phyloP scores from a whole-genome alignment of 2,797 vertebrate species.

The Enteromius radiatus region DNA sequence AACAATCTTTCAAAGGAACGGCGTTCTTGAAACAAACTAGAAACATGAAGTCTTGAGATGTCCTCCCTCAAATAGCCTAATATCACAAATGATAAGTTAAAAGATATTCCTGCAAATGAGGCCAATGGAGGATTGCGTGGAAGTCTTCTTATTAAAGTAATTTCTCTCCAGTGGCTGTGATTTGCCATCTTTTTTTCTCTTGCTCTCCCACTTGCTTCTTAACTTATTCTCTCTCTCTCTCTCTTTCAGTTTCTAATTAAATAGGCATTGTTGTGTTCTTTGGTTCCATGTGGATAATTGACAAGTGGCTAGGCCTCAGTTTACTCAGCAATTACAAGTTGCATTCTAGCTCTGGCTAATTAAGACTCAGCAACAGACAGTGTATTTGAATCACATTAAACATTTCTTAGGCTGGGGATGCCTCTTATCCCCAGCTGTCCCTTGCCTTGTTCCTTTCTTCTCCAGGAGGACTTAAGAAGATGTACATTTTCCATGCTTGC shows the following conservation, averaged over 20 bases:
- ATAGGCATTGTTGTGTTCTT: constrained; percentile 65
- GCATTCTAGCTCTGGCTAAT: constrained; percentile 73
- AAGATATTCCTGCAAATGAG: constrained; percentile 49
- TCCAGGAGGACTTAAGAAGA: constrained; percentile 49
- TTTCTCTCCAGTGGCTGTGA: constrained; percentile 26
- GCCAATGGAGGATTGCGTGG: constrained; percentile 52
- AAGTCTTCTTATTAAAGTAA: constrained; percentile 59
- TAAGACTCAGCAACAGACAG: constrained; percentile 74
- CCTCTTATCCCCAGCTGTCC: constrained; percentile 44
- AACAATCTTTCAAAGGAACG: constrained; percentile 1
- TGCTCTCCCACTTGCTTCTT: constrained; percentile 13
- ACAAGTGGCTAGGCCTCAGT: constrained; percentile 61
- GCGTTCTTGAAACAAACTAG: not conserved
- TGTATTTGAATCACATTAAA: constrained; percentile 61
- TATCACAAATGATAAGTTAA: constrained; percentile 47
- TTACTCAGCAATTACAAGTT: constrained; percentile 72
- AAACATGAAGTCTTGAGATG: not conserved
- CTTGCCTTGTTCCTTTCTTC: constrained; percentile 39
- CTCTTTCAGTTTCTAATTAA: constrained; percentile 73
- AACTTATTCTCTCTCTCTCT: constrained; percentile 22
- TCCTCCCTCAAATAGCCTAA: constrained; percentile 21
- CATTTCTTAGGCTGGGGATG: constrained; percentile 61
- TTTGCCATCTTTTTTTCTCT: constrained; percentile 24
- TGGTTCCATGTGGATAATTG: constrained; percentile 73
- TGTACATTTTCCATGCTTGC: constrained; percentile 66